phyloP scores from a whole-genome alignment of 2,888 invertebrate species.

The Anorthoa munda region DNA sequence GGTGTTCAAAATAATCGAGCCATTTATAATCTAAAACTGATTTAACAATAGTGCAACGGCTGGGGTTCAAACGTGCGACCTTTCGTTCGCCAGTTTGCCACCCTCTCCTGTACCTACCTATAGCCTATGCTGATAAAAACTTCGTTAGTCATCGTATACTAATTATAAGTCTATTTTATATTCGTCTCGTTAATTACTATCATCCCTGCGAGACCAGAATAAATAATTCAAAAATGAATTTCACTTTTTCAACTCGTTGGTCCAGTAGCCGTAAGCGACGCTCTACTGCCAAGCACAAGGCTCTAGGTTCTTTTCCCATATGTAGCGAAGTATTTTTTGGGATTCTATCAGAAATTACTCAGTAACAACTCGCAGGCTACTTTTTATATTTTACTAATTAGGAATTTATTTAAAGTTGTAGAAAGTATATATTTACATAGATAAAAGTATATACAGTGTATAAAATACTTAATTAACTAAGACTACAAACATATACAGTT shows the following conservation, averaged over 20 bases:
- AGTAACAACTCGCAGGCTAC: too few species aligned
- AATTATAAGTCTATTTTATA: slow-evolving; percentile 37
- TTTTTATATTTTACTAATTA: too few species aligned
- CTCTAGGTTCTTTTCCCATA: background rate
- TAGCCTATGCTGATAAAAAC: slow-evolving; percentile 34
- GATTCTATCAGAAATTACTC: too few species aligned
- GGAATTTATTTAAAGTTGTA: too few species aligned
- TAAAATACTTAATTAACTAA: too few species aligned
- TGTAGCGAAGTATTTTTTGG: background rate
- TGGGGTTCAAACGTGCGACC: slow-evolving; percentile 24
- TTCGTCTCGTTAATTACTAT: slow-evolving; percentile 27
- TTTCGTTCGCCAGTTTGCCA: background rate
- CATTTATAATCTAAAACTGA: slow-evolving; percentile 15
- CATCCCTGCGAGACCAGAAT: slow-evolving; percentile 26
- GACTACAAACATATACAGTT: too few species aligned
- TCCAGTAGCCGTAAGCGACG: background rate
- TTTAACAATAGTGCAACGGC: slow-evolving; percentile 33
- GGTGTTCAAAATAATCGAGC: background rate
- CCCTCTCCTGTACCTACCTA: background rate
- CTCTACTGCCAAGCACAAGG: background rate
- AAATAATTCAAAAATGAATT: slow-evolving; percentile 18
- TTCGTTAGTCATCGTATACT: slow-evolving; percentile 12
- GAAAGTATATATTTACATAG: too few species aligned
- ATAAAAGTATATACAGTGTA: too few species aligned
- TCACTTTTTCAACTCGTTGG: too few species aligned